These are phyloP conservation scores for Sarcophaga caerulescens DNA, from an alignment of 2,888 invertebrate species.

Conservation along the genomic window DNA sequence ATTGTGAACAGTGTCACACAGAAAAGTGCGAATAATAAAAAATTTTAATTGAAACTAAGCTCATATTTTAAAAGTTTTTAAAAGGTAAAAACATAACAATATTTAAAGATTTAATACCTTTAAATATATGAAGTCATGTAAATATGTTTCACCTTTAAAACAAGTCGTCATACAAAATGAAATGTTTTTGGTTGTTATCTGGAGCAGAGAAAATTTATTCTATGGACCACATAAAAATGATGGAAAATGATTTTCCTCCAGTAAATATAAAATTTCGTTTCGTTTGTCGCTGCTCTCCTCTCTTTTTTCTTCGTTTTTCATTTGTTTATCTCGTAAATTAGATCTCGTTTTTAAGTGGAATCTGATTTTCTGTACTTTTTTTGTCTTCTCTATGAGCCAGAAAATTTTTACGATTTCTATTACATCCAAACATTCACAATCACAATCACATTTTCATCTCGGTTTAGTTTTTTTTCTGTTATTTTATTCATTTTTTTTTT, in stretches of 20 bases:
- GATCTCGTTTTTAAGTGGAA: slow-evolving; percentile 37
- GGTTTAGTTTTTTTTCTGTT: background rate
- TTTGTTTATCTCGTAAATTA: slow-evolving; percentile 57
- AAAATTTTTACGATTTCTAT: slow-evolving; percentile 51
- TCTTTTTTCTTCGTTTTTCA: background rate
- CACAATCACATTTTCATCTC: too few species aligned
- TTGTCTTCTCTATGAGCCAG: background rate
- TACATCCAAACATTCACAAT: background rate
- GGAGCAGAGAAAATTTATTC: slow-evolving; percentile 34
- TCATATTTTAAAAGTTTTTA: too few species aligned
- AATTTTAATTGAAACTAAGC: too few species aligned
- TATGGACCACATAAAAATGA: slow-evolving; percentile 55
- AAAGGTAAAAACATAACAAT: too few species aligned
- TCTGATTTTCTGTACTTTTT: slow-evolving; percentile 22
- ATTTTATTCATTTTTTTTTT: too few species aligned
- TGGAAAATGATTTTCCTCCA: slow-evolving; percentile 42
- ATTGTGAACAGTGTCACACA: too few species aligned
- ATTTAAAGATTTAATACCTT: too few species aligned
- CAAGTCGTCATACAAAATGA: too few species aligned
- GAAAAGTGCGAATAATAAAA: too few species aligned
- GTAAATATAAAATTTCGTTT: slow-evolving; percentile 39
- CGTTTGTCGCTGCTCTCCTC: background rate
- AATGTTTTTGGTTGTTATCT: slow-evolving; percentile 22
- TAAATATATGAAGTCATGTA: too few species aligned
- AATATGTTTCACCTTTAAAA: too few species aligned